Percentiles rank a stretch among this genome's conserved stretches.
Conservation (phyloP, 2,113 vertebrate species). For the Siphamia tubifer region DNA sequence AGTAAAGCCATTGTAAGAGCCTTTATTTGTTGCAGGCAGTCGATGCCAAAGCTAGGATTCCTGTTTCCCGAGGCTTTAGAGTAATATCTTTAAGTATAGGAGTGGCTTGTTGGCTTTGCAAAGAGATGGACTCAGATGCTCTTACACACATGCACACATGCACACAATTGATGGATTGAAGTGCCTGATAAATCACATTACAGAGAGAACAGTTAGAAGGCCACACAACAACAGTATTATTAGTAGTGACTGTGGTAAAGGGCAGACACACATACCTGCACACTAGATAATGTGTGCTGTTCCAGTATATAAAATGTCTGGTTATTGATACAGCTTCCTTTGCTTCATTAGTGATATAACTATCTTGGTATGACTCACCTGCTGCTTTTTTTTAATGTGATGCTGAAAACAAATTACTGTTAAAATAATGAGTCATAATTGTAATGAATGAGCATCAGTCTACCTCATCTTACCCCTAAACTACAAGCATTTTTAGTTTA, state of each 20-base stretch:
- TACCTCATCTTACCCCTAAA: background rate
- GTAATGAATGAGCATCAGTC: background rate
- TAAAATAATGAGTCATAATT: slow-evolving; percentile 13
- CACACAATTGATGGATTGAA: slow-evolving; percentile 53
- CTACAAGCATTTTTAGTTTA: background rate
- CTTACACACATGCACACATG: background rate
- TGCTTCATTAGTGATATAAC: background rate
- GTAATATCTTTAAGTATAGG: slow-evolving; percentile 68
- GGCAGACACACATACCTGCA: background rate
- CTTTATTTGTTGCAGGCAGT: slow-evolving; percentile 29
- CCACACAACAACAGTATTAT: background rate
- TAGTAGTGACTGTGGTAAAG: slow-evolving; percentile 15
- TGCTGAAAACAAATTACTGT: background rate
- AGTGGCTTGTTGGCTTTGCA: slow-evolving; percentile 26
- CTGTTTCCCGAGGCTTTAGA: background rate
- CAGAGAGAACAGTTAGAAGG: slow-evolving; percentile 7
- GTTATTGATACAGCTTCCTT: background rate
- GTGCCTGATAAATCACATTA: slow-evolving; percentile 71
- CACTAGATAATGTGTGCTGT: background rate
- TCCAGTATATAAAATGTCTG: background rate
- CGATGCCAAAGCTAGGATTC: slow-evolving; percentile 22
- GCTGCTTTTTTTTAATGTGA: background rate
- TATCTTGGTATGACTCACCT: background rate
- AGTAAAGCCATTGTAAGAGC: background rate
- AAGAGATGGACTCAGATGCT: background rate